Evolutionary conservation across 2,888 invertebrate species (phyloP).

Genomic region (Metacarcinus magister): DNA sequence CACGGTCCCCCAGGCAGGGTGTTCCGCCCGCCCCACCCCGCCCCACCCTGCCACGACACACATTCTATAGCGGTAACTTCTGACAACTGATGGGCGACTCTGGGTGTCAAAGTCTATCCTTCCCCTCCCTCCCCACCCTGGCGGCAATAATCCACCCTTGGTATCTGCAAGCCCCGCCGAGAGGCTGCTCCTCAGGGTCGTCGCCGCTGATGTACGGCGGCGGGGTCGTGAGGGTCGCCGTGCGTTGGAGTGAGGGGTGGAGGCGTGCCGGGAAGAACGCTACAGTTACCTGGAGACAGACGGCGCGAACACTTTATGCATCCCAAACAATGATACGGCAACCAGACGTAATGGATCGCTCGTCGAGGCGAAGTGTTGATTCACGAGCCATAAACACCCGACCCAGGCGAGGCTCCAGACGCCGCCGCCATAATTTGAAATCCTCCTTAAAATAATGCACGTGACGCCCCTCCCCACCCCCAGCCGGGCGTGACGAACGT

Average conservation of each 20-base stretch:
- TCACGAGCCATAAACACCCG: slow-evolving; percentile 45
- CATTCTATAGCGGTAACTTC: slow-evolving; percentile 41
- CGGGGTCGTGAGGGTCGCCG: slow-evolving; percentile 11
- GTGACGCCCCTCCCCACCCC: not conserved
- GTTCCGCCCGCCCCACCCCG: not conserved
- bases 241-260: not conserved
- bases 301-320: slow-evolving; percentile 41
- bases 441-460: slow-evolving; percentile 48
- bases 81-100: slow-evolving; percentile 67
- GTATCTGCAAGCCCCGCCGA: slow-evolving; percentile 13
- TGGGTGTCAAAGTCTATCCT: slow-evolving; percentile 31
- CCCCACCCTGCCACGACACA: not conserved
- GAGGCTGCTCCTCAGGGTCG: slow-evolving; percentile 14
- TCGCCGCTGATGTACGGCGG: slow-evolving; percentile 8
- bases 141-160: slow-evolving; percentile 1
- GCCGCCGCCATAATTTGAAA: slow-evolving; percentile 41
- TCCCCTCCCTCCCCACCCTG: slow-evolving; percentile 49
- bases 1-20: not conserved
- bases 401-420: slow-evolving; percentile 36
- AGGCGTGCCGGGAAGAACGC: not conserved
- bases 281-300: slow-evolving; percentile 7
- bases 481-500: slow-evolving; percentile 36
- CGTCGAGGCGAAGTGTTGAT: slow-evolving; percentile 41
- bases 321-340: slow-evolving; percentile 40
- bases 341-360: slow-evolving; percentile 36